phyloP scores from a whole-genome alignment of 1,140 invertebrate genomes.

The Acromyrmex echinatior region DNA sequence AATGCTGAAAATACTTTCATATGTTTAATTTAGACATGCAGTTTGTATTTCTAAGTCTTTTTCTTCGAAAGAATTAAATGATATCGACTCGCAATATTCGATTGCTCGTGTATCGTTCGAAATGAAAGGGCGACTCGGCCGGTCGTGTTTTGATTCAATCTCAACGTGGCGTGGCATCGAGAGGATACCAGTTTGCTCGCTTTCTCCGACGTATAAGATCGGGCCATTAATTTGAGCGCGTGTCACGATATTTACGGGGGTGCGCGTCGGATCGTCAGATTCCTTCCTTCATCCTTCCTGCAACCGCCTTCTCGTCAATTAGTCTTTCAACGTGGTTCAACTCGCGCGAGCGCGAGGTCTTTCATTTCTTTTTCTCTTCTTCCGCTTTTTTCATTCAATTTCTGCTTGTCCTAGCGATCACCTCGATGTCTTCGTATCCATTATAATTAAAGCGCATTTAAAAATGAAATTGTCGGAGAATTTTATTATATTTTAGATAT shows the following conservation, averaged over 20 bases:
- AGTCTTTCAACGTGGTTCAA: slow-evolving; percentile 72
- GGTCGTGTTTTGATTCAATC: slow-evolving; percentile 59
- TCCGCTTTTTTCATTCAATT: slow-evolving; percentile 52
- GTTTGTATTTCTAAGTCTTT: background rate
- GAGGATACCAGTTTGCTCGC: slow-evolving; percentile 74
- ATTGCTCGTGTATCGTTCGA: slow-evolving; percentile 34
- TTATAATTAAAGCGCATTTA: background rate
- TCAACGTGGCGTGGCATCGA: slow-evolving; percentile 36
- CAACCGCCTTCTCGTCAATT: slow-evolving; percentile 74
- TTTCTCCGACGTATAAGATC: slow-evolving; percentile 52
- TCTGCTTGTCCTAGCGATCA: background rate
- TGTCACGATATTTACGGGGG: slow-evolving; percentile 80
- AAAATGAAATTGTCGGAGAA: background rate
- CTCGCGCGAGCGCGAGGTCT: slow-evolving; percentile 28
- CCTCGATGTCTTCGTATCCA: background rate
- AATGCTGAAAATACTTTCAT: background rate
- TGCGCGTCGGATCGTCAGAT: slow-evolving; percentile 55
- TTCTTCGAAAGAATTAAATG: slow-evolving; percentile 26
- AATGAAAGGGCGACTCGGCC: slow-evolving; percentile 57
- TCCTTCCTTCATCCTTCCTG: slow-evolving; percentile 29
- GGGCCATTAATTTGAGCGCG: slow-evolving; percentile 77
- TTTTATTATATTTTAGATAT: background rate
- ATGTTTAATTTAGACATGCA: background rate
- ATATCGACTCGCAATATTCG: slow-evolving; percentile 28
- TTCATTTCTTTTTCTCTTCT: slow-evolving; percentile 30